phyloP scores from a whole-genome alignment of 2,888 invertebrate genomes.

The Dolichopus griseipennis region DNA sequence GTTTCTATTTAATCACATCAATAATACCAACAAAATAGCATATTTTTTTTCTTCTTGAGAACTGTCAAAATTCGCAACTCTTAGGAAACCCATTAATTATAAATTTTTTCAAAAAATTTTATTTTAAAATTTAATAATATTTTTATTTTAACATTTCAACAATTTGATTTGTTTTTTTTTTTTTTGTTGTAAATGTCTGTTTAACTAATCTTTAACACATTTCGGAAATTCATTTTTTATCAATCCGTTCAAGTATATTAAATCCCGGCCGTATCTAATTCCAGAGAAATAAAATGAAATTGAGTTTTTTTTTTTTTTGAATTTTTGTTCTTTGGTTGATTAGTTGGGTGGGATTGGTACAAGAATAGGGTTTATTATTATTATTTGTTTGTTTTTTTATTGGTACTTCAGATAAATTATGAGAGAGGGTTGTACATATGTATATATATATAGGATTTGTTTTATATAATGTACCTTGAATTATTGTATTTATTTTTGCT shows the following conservation, averaged over 20 bases:
- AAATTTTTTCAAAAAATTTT: neutral
- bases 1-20: no score
- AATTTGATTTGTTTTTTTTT: no score
- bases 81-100: neutral
- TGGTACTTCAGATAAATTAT: neutral
- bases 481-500: no score
- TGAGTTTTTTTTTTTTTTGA: no score
- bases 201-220: neutral
- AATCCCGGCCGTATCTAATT: neutral
- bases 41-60: no score
- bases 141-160: neutral
- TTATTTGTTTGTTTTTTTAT: neutral
- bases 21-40: no score
- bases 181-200: neutral
- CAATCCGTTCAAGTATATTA: conserved; percentile 3
- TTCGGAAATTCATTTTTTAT: conserved; percentile 6
- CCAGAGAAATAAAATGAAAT: no score
- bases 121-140: neutral
- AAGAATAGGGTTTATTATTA: no score
- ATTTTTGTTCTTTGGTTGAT: neutral
- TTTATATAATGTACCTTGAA: neutral
- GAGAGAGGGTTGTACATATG: neutral
- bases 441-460: neutral
- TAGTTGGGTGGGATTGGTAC: neutral
- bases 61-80: neutral